phyloP scores from a whole-genome alignment of 2,888 invertebrate genomes.

The Acrobasis repandana region DNA sequence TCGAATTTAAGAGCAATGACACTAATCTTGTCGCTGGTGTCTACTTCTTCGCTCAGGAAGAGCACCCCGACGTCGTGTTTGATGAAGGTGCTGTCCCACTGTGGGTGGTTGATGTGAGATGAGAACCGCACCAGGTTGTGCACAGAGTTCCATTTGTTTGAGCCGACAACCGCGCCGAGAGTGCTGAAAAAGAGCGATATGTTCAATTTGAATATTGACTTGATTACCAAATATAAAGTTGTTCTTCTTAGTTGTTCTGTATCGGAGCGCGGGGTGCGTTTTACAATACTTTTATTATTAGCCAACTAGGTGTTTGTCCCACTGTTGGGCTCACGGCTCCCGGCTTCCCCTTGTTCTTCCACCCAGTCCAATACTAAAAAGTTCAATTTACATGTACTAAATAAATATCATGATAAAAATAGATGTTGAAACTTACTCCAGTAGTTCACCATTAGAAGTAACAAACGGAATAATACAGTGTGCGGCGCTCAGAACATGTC shows the following conservation, averaged over 20 bases:
- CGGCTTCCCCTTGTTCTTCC: too few species aligned
- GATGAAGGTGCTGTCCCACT: conserved; percentile 37
- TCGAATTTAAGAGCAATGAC: conserved; percentile 33
- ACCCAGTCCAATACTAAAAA: too few species aligned
- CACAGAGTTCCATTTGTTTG: conserved; percentile 40
- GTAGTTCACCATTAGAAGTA: conserved; percentile 30
- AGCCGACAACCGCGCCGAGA: conserved; percentile 41
- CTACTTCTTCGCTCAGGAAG: conserved; percentile 21
- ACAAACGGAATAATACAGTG: conserved; percentile 46
- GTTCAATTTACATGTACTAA: too few species aligned
- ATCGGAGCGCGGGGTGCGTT: too few species aligned
- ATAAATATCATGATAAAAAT: too few species aligned
- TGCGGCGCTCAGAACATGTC: conserved; percentile 43
- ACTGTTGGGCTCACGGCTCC: too few species aligned
- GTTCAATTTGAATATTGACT: conserved; percentile 8
- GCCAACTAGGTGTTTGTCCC: too few species aligned
- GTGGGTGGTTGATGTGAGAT: conserved; percentile 39
- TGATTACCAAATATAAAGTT: background rate
- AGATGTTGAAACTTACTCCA: conserved; percentile 30
- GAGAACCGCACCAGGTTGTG: conserved; percentile 34
- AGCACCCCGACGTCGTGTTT: conserved; percentile 49
- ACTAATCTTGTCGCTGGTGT: conserved; percentile 29
- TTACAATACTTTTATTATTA: too few species aligned
- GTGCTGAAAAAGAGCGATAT: conserved; percentile 29
- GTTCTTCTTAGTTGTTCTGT: too few species aligned